Evolutionary conservation across 2,113 vertebrate genomes (phyloP), one percentile per base, ranked within the genome.

Genomic region (Blennius ocellaris): DNA sequence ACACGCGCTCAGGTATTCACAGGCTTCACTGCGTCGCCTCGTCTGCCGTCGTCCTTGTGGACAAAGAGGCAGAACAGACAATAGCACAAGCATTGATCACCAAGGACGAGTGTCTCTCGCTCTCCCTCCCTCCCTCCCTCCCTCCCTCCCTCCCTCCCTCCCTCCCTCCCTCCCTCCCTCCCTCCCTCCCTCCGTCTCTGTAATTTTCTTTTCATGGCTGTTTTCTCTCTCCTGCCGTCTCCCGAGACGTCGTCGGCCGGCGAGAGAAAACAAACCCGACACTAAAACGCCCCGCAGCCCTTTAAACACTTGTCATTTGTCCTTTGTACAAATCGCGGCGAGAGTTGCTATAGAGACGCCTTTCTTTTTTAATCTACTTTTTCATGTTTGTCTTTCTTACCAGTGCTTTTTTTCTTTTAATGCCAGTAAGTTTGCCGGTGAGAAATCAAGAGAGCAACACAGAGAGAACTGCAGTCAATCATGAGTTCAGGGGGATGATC

Each of bases 221-320:
- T 89, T 90, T 86, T 91, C n/a, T n/a, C n/a, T n/a, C n/a, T 90
- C 73, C 64, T 69, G 70, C 66, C 1, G 68, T 90, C 89, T 89
- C 88, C 58, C 0, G 83, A 89, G 90, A 89, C 80, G 78, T 76
- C 76, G 78, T 86, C 51, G 62, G 81, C 55, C 50, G 57, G 77
- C 58, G 36, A 86, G 70, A 87, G 81, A 85, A 82, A 78, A 77
- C 66, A 86, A 89, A 84, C 76, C 57, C 49, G 87, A 81, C 89
- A 90, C 89, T 76, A 85, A 88, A 89, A 90, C 56, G 7, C 87
- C 87, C 85, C 38, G 45, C 85, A 80, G 87, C 80, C 81, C 78
- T 90, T 88, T 87, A 90, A 90, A 90, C 90, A 89, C 83, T 90
- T 85, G 89, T 90, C 90, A 84, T 91, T 90, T 87, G 83, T 90